Conservation (phyloP, 2,888 invertebrate species). For the Tuta absoluta region DNA sequence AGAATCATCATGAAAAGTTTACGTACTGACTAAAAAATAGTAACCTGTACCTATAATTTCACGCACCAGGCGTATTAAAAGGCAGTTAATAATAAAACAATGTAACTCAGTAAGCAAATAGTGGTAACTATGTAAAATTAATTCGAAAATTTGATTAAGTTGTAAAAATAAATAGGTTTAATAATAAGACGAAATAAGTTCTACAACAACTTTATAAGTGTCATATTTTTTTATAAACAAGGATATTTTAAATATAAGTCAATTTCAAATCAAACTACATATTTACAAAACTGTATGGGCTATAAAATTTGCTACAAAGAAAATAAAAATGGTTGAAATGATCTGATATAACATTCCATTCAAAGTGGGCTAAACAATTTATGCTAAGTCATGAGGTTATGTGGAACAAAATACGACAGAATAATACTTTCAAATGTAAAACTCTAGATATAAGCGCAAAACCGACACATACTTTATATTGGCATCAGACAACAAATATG, state of each 20-base stretch:
- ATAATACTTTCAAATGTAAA: conserved; percentile 11
- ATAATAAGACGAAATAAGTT: not conserved
- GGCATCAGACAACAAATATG: not conserved
- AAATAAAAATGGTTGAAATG: not conserved
- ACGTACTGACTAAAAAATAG: too few relatives aligned
- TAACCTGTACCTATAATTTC: not conserved
- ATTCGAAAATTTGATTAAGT: not conserved
- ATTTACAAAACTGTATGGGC: not conserved
- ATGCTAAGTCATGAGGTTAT: conserved; percentile 15
- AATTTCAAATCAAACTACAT: not conserved
- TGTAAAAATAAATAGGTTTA: too few relatives aligned
- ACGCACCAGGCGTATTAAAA: conserved; percentile 7
- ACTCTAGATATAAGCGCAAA: not conserved
- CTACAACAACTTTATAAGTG: not conserved
- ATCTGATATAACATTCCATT: conserved; percentile 23
- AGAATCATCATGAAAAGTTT: too few relatives aligned
- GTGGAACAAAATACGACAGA: conserved; percentile 10
- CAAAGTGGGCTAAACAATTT: conserved; percentile 18
- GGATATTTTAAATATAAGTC: not conserved
- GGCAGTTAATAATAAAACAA: not conserved
- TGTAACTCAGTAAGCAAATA: not conserved
- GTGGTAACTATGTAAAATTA: not conserved
- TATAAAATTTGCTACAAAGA: not conserved
- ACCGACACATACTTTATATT: not conserved
- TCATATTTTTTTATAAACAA: not conserved